Conservation (phyloP, 2,113 vertebrate genomes). For the Hyla sarda region DNA sequence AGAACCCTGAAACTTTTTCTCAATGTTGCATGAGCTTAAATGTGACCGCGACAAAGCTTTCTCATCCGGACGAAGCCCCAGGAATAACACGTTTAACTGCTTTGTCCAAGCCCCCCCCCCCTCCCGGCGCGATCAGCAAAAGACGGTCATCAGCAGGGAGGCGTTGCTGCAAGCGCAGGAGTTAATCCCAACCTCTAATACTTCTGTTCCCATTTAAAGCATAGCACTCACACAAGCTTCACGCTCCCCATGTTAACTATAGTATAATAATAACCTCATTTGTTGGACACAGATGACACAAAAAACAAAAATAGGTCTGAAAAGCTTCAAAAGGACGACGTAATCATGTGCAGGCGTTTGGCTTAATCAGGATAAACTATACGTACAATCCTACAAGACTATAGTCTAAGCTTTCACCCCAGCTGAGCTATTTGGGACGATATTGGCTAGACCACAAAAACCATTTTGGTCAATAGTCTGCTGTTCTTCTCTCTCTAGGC, state of each 20-base stretch:
- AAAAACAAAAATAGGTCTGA: conserved; percentile 56
- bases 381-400: conserved; percentile 42
- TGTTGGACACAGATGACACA: conserved; percentile 57
- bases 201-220: conserved; percentile 42
- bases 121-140: background rate
- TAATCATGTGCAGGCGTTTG: conserved; percentile 59
- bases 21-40: background rate
- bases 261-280: conserved; percentile 58
- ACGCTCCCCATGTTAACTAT: conserved; percentile 39
- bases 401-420: conserved; percentile 50
- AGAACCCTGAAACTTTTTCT: conserved; percentile 1
- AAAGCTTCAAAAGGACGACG: conserved; percentile 56
- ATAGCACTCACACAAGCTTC: conserved; percentile 16
- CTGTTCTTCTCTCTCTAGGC: conserved; percentile 42
- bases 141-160: conserved; percentile 7
- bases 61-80: background rate
- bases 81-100: background rate
- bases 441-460: conserved; percentile 56
- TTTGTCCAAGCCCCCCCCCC: background rate
- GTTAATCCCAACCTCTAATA: conserved; percentile 26
- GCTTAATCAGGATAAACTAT: conserved; percentile 60
- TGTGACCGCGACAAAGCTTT: background rate
- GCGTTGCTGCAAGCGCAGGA: background rate
- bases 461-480: conserved; percentile 49
- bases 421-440: conserved; percentile 56